These are phyloP conservation scores for Prionailurus viverrinus DNA, from an alignment of 2,113 vertebrate genomes.

Conservation along the genomic window DNA sequence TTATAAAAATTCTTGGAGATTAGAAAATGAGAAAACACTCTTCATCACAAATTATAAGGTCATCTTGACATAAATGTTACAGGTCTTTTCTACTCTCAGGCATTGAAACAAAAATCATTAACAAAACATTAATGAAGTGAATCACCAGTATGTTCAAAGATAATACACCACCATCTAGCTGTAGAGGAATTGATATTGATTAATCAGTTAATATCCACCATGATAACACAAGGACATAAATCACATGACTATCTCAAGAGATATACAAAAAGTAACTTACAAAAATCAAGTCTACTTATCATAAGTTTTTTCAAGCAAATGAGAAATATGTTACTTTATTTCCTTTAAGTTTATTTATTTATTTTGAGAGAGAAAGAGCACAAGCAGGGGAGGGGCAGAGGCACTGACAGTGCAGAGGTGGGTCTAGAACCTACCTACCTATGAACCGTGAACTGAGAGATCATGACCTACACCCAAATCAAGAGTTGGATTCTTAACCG, in stretches of 20 bases:
- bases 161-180: neutral
- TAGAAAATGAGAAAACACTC: neutral
- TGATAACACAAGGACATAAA: neutral
- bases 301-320: neutral
- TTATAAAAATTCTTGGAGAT: neutral
- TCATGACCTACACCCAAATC: no score
- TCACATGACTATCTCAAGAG: neutral
- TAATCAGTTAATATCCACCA: neutral
- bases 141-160: neutral
- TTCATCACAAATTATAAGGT: neutral
- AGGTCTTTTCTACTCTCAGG: neutral
- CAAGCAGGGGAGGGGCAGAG: no score
- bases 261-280: neutral
- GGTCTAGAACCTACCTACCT: no score
- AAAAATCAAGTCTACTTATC: neutral
- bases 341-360: no score
- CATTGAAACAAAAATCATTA: neutral
- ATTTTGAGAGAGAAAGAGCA: no score
- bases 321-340: neutral
- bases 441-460: no score
- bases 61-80: neutral
- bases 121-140: neutral
- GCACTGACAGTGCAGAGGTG: no score
- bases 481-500: no score
- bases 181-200: neutral